These are phyloP conservation scores for Varroa destructor DNA, from an alignment of 1,140 invertebrate genomes.

Conservation along the genomic window DNA sequence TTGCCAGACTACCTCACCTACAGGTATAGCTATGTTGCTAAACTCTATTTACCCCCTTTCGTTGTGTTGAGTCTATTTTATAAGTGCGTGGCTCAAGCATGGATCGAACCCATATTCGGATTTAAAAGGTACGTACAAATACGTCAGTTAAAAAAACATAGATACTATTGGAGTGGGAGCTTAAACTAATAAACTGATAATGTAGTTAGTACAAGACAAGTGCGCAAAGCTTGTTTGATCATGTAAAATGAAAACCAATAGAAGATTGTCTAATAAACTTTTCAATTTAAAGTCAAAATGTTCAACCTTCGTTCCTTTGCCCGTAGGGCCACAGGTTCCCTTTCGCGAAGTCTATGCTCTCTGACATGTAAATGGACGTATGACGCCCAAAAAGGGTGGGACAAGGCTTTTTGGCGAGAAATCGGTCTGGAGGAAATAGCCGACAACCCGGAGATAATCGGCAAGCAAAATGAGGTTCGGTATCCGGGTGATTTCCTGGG, in stretches of 20 bases:
- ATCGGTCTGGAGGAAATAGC: slow-evolving; percentile 63
- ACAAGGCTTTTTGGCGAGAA: slow-evolving; percentile 53
- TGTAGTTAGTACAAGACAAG: no score
- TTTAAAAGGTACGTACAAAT: no score
- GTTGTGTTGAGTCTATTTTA: no score
- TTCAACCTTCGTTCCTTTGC: not conserved
- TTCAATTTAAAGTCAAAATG: no score
- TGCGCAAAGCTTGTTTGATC: no score
- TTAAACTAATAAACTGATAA: no score
- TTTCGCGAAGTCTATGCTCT: slow-evolving; percentile 67
- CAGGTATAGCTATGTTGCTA: not conserved
- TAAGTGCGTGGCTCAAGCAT: no score
- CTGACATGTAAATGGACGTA: slow-evolving; percentile 91
- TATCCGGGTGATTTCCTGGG: slow-evolving; percentile 27
- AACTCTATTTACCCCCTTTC: slow-evolving; percentile 22
- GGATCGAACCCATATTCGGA: no score
- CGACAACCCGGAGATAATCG: slow-evolving; percentile 40
- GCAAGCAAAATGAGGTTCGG: slow-evolving; percentile 11
- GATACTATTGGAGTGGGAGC: no score
- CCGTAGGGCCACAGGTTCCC: slow-evolving; percentile 24
- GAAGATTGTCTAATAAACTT: no score
- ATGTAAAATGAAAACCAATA: no score
- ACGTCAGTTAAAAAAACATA: no score
- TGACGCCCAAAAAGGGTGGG: slow-evolving; percentile 53
- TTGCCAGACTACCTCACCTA: slow-evolving; percentile 82